Evolutionary conservation across 2,797 vertebrate species (phyloP).

Genomic region (Triplophysa bombifrons): DNA sequence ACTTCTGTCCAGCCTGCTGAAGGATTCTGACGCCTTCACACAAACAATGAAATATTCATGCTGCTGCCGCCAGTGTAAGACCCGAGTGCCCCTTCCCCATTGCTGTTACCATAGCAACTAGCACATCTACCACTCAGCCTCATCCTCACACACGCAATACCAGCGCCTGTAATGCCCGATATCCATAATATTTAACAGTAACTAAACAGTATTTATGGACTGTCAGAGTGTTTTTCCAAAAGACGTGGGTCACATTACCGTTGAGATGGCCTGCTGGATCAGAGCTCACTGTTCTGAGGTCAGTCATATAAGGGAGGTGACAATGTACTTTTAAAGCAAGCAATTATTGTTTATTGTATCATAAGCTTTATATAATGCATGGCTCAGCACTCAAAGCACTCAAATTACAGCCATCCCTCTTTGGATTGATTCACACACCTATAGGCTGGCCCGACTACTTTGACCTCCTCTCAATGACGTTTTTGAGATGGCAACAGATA

Average conservation of each 20-base stretch:
- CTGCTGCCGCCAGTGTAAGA: slow-evolving; percentile 50
- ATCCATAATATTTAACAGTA: background rate
- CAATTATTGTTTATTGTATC: background rate
- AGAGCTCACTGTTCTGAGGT: background rate
- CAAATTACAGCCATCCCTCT: background rate
- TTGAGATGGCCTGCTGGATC: background rate
- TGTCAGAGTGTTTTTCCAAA: background rate
- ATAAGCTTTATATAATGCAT: background rate
- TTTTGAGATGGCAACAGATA: background rate
- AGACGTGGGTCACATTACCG: background rate
- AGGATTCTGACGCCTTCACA: slow-evolving; percentile 12
- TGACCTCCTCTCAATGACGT: background rate
- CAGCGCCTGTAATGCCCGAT: background rate
- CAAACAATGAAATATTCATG: slow-evolving; percentile 59
- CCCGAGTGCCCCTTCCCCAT: slow-evolving; percentile 51
- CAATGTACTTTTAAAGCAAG: background rate
- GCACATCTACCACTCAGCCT: slow-evolving; percentile 49
- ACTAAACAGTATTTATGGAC: background rate
- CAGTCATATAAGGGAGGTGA: background rate
- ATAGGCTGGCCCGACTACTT: background rate
- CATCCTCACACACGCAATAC: background rate
- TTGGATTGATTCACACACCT: background rate
- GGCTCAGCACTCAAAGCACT: background rate
- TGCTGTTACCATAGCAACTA: slow-evolving; percentile 61
- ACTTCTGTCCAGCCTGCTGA: slow-evolving; percentile 20